Base-by-base conservation (phyloP, 2,113 vertebrate genomes). In the Coreoperca whiteheadi region DNA sequence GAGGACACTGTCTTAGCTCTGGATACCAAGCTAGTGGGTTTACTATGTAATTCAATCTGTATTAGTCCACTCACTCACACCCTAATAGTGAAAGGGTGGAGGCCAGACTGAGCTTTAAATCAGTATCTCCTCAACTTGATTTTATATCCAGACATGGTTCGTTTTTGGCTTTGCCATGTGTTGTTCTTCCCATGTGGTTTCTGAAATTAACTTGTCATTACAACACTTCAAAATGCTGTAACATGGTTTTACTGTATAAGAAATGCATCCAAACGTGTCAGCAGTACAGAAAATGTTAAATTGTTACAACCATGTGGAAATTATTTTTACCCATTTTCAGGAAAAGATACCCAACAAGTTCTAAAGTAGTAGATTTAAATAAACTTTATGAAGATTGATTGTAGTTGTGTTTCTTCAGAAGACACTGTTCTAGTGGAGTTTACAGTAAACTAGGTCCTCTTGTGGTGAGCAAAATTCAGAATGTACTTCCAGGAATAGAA, bases 21-120 rank as follows among this genome's bases (percentile, higher is more conserved):
- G 86, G 74, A 88, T 90, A 89, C 81, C 70, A 80, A 46, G 79
- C 83, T 41, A 82, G 70, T 81, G 79, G 84, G 82, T 92, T 91
- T 77, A 87, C 90, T 50, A 53, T 80, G 84, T 94, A 94, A 95
- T 94, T 95, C 88, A 94, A 94, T 95, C 92, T 94, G 89, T 85
- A 91, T 87, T 86, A 91, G 84, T 79, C 61, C 88, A 81, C 89
- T 86, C 71, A 86, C 83, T 88, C 70, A 79, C 80, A 79, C 86
- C 82, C 83, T 83, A 90, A 89, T 74, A 88, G 85, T 57, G 75
- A 69, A 67, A 85, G 80, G 25, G 75, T 63, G 75, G 82, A 64
- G 70, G 69, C 46, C 53, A 72, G 73, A 65, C 72, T 41, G 59
- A 60, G 60, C 34, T 64, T 79, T 59, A 76, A 85, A 74, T 71